phyloP scores from a whole-genome alignment of 1,140 invertebrate genomes.

The Wiebesia pumilae region DNA sequence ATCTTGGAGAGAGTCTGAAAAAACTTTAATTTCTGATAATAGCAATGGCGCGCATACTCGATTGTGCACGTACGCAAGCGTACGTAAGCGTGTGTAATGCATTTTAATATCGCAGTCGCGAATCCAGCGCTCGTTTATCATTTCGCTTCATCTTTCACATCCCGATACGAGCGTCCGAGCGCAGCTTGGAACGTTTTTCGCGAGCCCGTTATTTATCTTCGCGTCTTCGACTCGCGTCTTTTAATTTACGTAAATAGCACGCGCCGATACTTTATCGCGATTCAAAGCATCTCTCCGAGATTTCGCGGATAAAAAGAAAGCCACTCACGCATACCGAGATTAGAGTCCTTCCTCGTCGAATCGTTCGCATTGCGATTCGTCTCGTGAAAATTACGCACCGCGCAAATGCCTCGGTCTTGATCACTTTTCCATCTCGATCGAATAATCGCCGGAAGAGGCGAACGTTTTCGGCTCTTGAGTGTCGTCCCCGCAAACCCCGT shows the following conservation, averaged over 20 bases:
- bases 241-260: slow-evolving; percentile 1
- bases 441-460: too few relatives aligned
- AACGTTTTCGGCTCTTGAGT: too few relatives aligned
- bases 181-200: not conserved
- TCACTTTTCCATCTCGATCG: too few relatives aligned
- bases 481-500: too few relatives aligned
- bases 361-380: not conserved
- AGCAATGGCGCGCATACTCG: not conserved
- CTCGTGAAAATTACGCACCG: not conserved
- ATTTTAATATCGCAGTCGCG: slow-evolving; percentile 25
- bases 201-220: not conserved
- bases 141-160: slow-evolving; percentile 18
- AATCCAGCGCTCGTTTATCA: slow-evolving; percentile 22
- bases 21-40: not conserved
- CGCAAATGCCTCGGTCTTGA: too few relatives aligned
- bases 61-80: not conserved
- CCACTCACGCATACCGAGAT: not conserved
- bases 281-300: not conserved
- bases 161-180: not conserved
- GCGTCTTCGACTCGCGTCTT: not conserved
- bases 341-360: not conserved
- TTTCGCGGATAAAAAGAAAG: not conserved
- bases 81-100: not conserved
- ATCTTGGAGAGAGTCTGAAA: not conserved
- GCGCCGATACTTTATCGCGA: not conserved